Evolutionary conservation across 2,888 invertebrate genomes (phyloP), one percentile per base, ranked within the genome.

Genomic region (Lagria hirta): DNA sequence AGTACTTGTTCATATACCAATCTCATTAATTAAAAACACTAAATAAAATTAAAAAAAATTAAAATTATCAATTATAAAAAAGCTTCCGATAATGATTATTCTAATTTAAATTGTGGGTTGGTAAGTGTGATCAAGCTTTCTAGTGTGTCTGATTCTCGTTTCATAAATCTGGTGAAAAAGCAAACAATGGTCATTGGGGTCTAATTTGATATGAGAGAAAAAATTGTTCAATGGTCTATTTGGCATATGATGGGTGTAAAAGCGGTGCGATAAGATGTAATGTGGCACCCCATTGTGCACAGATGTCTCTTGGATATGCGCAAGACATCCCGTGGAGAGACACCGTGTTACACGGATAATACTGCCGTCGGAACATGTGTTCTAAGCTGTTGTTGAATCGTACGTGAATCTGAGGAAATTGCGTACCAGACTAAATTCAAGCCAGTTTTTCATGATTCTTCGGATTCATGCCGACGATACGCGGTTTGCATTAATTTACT

Each of bases 331-430:
- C 56, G 61, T 53, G 34, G 64, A 24, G 61, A 62, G 53, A 64
- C 63, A 64, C 63, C 61, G 63, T 62, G 58, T 64, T 64, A 64
- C 61, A 58, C 61, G 48, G 54, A 35, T 54, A 61, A 61, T 61
- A 55, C 56, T 49, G 57, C 55, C 52, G 58, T 52, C 41, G 44
- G 59, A 57, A 63, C 63, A 61, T 58, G 55, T 58, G 58, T 61
- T 60, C 51, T 36, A 28, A 33, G 35, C 40, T 37, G 32, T 29
- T 22, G 35, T n/a, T 23, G 10, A 3, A 11, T 33, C 28, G 7
- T 40, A 32, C 41, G 18, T 24, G 40, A 16, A 42, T 37, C 37
- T 43, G 23, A 29, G 43, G 36, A 43, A 43, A 43, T 32, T 26
- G 30, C 43, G 17, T 15, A 16, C 40, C 23, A 26, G 37, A 29